A percentile compares a stretch with the other conserved stretches of the same genome.
These are phyloP conservation scores for Saxidomus purpurata DNA, from an alignment of 1,140 invertebrate genomes.

Conservation along the genomic window DNA sequence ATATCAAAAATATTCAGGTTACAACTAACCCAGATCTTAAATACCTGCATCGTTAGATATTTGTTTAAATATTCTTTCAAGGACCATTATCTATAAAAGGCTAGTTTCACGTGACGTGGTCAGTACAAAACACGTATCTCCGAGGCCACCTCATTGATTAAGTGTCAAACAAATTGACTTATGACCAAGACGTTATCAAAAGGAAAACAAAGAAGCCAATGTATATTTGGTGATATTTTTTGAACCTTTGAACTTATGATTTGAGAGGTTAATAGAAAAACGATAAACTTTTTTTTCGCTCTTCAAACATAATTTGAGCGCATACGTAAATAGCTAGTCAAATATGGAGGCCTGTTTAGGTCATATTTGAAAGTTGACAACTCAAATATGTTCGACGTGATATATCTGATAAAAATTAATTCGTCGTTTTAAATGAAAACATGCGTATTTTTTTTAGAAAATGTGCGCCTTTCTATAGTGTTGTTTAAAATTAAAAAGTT, in stretches of 20 bases:
- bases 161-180: slow-evolving; percentile 45
- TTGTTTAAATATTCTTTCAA: background rate
- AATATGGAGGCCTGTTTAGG: background rate
- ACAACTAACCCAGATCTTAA: no score
- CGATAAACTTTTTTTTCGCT: slow-evolving; percentile 32
- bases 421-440: no score
- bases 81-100: background rate
- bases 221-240: slow-evolving; percentile 46
- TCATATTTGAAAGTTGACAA: no score
- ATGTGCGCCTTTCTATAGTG: no score
- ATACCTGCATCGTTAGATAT: no score
- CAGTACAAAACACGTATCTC: background rate
- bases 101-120: slow-evolving; percentile 23
- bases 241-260: slow-evolving; percentile 41
- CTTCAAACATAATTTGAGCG: background rate
- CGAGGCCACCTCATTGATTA: slow-evolving; percentile 22
- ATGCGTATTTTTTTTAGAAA: no score
- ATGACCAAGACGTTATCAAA: slow-evolving; percentile 31
- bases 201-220: slow-evolving; percentile 36
- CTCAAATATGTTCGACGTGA: no score
- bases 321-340: background rate
- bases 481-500: no score
- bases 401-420: no score
- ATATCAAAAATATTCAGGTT: no score
- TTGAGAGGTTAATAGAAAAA: slow-evolving; percentile 26